Evolutionary conservation across 2,797 vertebrate genomes (phyloP).

Genomic region (Gephyroberyx darwinii): DNA sequence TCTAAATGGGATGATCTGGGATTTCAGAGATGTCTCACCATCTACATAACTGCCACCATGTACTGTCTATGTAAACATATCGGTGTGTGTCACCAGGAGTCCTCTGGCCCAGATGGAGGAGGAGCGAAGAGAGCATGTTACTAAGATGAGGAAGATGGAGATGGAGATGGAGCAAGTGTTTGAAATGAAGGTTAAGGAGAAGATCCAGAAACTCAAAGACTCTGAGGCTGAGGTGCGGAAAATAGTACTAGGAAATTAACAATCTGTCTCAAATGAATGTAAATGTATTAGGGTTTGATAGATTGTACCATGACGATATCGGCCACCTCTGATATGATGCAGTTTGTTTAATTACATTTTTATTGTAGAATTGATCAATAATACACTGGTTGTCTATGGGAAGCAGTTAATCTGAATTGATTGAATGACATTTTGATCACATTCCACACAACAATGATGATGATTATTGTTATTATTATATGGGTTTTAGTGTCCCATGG

Average conservation of each 20-base stretch:
- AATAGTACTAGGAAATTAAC: background rate
- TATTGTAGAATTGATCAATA: no score
- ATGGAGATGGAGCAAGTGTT: constrained; percentile 99
- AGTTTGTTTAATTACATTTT: no score
- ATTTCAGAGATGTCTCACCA: background rate
- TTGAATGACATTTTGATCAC: no score
- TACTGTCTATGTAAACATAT: constrained; percentile 29
- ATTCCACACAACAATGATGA: no score
- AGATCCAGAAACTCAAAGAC: constrained; percentile 95
- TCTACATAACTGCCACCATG: background rate
- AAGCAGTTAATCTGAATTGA: no score
- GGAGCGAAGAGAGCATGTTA: constrained; percentile 91
- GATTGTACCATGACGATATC: no score
- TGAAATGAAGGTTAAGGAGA: constrained; percentile 98
- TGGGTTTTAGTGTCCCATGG: no score
- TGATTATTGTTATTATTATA: no score
- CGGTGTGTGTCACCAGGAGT: constrained; percentile 82
- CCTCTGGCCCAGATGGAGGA: constrained; percentile 97
- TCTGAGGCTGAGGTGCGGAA: constrained; percentile 90
- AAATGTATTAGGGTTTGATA: no score
- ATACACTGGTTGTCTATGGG: no score
- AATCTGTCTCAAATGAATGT: background rate
- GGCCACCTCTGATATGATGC: no score
- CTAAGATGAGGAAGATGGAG: constrained; percentile 98
- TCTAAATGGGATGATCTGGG: background rate